Percentiles rank a stretch among this genome's conserved stretches.
phyloP scores from a whole-genome alignment of 2,113 vertebrate species.

The Malurus cyaneus region DNA sequence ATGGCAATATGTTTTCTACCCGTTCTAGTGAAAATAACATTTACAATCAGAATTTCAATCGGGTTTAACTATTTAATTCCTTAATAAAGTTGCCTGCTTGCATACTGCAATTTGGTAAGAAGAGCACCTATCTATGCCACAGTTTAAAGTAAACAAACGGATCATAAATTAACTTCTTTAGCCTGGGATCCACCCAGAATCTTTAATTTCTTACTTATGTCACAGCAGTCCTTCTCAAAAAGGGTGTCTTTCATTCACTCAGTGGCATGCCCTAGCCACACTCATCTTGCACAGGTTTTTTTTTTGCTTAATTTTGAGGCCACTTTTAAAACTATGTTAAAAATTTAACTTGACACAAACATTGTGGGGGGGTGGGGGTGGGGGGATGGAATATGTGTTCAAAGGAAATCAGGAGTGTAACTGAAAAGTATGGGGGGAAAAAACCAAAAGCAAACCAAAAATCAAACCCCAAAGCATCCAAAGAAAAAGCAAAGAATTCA shows the following conservation, averaged over 20 bases:
- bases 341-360: background rate
- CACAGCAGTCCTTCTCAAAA: background rate
- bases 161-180: background rate
- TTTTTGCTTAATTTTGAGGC: background rate
- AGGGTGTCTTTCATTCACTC: background rate
- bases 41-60: background rate
- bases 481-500: background rate
- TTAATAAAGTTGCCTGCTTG: background rate
- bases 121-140: background rate
- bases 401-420: background rate
- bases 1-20: background rate
- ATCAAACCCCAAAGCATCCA: background rate
- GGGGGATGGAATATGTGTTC: background rate
- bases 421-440: background rate
- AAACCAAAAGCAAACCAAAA: background rate
- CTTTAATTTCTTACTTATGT: background rate
- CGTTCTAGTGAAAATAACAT: background rate
- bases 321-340: background rate
- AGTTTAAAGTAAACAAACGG: background rate
- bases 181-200: background rate
- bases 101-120: background rate
- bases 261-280: background rate
- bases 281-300: background rate
- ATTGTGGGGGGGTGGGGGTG: background rate
- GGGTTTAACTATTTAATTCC: background rate